Conservation (phyloP, 2,888 invertebrate genomes). For the Luperina nickerlii region DNA sequence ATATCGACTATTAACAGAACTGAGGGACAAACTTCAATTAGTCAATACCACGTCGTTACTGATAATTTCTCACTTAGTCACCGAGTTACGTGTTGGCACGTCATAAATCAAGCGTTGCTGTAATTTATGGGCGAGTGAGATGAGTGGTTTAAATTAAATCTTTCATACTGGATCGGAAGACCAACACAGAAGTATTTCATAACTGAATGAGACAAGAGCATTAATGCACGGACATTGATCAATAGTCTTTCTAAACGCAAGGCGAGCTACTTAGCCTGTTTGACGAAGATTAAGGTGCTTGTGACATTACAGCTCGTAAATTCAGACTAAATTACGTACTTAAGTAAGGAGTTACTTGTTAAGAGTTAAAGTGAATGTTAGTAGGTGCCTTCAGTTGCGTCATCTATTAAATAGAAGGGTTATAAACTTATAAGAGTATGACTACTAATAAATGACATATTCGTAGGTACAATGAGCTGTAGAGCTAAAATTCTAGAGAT, state of each 20-base stretch:
- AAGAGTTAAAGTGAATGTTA: constrained; percentile 23
- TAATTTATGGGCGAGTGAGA: constrained; percentile 57
- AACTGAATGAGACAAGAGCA: constrained; percentile 32
- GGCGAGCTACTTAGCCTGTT: constrained; percentile 11
- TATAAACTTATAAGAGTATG: constrained; percentile 5
- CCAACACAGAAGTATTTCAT: constrained; percentile 41
- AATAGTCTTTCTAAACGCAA: constrained; percentile 29
- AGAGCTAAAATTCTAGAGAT: constrained; percentile 33
- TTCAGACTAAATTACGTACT: constrained; percentile 9
- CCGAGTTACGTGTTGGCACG: constrained; percentile 64
- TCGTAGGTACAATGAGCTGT: constrained; percentile 24
- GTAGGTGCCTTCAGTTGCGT: constrained; percentile 9
- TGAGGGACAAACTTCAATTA: constrained; percentile 67
- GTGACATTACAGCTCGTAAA: constrained; percentile 28
- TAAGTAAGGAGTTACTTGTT: neutral
- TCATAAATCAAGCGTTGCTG: constrained; percentile 66
- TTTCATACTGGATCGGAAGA: constrained; percentile 41
- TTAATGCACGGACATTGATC: constrained; percentile 44
- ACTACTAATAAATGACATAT: constrained; percentile 9
- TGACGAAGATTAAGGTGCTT: constrained; percentile 19
- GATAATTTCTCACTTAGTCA: constrained; percentile 73
- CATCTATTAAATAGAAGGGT: constrained; percentile 26
- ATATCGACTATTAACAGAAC: constrained; percentile 51
- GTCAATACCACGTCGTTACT: constrained; percentile 64
- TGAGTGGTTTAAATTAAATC: constrained; percentile 58